These are phyloP conservation scores for Anableps anableps DNA, from an alignment of 2,797 vertebrate species.

Conservation along the genomic window DNA sequence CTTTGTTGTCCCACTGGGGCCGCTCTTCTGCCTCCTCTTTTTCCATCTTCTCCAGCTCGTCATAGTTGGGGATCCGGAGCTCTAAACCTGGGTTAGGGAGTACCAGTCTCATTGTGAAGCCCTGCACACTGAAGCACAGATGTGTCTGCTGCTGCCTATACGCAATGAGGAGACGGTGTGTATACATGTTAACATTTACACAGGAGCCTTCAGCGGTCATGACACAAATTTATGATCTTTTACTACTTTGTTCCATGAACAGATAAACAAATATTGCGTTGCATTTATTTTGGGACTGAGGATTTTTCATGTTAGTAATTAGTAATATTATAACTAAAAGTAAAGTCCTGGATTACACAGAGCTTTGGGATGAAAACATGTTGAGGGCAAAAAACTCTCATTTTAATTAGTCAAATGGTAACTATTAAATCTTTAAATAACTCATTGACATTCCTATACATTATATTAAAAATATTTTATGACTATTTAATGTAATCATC, in stretches of 20 bases:
- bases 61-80: constrained; percentile 59
- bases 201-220: not conserved
- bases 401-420: not conserved
- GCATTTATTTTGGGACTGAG: constrained; percentile 10
- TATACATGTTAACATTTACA: not conserved
- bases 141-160: not conserved
- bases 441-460: not conserved
- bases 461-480: not conserved
- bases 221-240: constrained; percentile 22
- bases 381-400: not conserved
- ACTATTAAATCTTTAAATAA: not conserved
- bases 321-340: not conserved
- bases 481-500: no score
- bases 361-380: not conserved
- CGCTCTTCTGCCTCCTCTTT: constrained; percentile 71
- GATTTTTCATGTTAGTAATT: not conserved
- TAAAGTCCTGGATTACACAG: not conserved
- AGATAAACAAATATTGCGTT: constrained; percentile 39
- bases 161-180: not conserved
- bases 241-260: constrained; percentile 8
- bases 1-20: constrained; percentile 95
- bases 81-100: constrained; percentile 65
- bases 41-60: constrained; percentile 85
- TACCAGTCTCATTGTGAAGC: constrained; percentile 57
- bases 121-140: not conserved